These are phyloP conservation scores for Bicyclus anynana DNA, from an alignment of 1,140 invertebrate genomes.

Conservation along the genomic window DNA sequence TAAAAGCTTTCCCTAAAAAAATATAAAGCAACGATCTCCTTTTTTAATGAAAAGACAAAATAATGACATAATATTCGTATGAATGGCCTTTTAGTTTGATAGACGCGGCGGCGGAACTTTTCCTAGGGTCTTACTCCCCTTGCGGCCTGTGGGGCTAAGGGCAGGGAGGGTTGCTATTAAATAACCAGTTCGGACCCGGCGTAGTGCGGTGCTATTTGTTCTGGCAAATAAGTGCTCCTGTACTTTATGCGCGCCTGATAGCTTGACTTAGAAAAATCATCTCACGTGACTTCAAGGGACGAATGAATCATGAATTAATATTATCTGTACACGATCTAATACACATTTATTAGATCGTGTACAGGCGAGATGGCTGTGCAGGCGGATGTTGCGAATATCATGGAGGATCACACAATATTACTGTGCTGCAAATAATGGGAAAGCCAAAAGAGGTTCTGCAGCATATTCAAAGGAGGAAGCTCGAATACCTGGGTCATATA, in stretches of 20 bases:
- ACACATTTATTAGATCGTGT: no score
- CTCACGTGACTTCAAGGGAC: not conserved
- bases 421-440: no score
- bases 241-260: constrained; percentile 42
- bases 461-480: no score
- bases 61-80: not conserved
- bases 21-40: not conserved
- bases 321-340: no score
- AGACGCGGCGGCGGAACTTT: constrained; percentile 63
- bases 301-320: no score
- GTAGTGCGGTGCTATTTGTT: constrained; percentile 57
- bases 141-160: constrained; percentile 25
- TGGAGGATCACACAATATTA: no score
- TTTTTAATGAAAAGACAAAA: not conserved
- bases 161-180: constrained; percentile 62
- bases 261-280: not conserved
- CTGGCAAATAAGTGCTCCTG: constrained; percentile 49
- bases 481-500: no score
- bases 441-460: no score
- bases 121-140: constrained; percentile 55
- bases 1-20: not conserved
- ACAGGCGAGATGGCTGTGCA: no score
- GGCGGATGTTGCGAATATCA: no score
- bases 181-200: constrained; percentile 68
- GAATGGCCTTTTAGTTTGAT: constrained; percentile 48